Percentiles rank a stretch among this genome's conserved stretches.
Conservation (phyloP, 2,797 vertebrate species). For the Pelochelys cantorii region DNA sequence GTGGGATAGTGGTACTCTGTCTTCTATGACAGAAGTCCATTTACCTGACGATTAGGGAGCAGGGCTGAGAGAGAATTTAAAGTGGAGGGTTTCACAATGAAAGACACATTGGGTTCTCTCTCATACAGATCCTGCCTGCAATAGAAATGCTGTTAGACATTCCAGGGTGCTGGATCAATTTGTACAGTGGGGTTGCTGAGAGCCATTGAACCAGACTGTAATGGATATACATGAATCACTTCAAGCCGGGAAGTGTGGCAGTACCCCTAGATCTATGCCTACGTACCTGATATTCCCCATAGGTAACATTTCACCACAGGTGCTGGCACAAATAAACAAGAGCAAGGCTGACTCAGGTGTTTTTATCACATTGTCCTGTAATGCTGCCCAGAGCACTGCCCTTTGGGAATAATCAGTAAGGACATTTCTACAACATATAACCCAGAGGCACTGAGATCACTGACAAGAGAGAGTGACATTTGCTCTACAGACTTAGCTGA, state of each 20-base stretch:
- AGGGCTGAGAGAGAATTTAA: neutral
- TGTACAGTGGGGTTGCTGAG: too few relatives aligned
- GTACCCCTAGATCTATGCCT: neutral
- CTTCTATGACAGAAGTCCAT: neutral
- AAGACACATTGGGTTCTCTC: neutral
- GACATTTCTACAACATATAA: neutral
- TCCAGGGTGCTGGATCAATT: too few relatives aligned
- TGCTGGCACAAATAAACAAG: neutral
- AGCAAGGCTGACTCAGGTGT: neutral
- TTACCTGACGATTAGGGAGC: neutral
- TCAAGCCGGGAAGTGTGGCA: neutral
- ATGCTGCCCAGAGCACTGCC: neutral
- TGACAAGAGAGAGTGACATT: too few relatives aligned
- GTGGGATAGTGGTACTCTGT: neutral
- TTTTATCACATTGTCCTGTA: neutral
- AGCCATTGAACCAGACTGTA: too few relatives aligned
- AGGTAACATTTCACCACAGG: neutral
- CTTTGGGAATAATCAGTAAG: neutral
- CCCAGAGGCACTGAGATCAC: too few relatives aligned
- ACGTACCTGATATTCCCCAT: neutral
- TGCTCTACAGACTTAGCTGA: too few relatives aligned
- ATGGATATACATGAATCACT: too few relatives aligned
- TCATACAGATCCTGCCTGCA: neutral
- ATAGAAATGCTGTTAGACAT: neutral
- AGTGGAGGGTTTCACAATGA: neutral